Conservation (phyloP, 2,113 vertebrate species). For the Cygnus buccinator region DNA sequence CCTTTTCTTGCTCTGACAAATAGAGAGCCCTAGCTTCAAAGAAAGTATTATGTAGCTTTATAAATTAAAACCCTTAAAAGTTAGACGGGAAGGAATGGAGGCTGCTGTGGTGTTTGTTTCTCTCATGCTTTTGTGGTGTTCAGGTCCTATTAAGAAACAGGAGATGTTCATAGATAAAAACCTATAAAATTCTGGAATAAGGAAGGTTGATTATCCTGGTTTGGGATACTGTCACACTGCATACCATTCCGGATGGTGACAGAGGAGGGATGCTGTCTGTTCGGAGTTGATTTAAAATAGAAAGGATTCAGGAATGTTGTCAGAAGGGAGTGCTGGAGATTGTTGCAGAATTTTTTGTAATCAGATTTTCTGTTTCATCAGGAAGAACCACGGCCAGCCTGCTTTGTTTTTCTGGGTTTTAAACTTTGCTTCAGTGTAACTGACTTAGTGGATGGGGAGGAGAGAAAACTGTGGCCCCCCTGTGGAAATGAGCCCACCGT, state of each 20-base stretch:
- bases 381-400: not conserved
- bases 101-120: not conserved
- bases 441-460: not conserved
- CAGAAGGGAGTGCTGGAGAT: not conserved
- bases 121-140: not conserved
- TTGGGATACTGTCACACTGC: not conserved
- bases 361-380: not conserved
- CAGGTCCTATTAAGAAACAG: not conserved
- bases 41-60: not conserved
- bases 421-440: not conserved
- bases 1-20: constrained; percentile 39
- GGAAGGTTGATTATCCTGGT: not conserved
- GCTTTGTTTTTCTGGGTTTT: not conserved
- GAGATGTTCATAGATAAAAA: not conserved
- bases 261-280: not conserved
- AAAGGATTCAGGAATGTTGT: not conserved
- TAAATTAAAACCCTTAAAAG: not conserved
- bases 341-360: not conserved
- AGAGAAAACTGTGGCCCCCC: not conserved
- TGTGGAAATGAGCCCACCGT: fast-evolving
- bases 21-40: constrained; percentile 14
- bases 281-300: not conserved
- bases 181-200: not conserved
- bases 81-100: not conserved
- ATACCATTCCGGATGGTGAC: not conserved